Evolutionary conservation across 2,888 invertebrate genomes (phyloP).

Genomic region (Alcis repandata): DNA sequence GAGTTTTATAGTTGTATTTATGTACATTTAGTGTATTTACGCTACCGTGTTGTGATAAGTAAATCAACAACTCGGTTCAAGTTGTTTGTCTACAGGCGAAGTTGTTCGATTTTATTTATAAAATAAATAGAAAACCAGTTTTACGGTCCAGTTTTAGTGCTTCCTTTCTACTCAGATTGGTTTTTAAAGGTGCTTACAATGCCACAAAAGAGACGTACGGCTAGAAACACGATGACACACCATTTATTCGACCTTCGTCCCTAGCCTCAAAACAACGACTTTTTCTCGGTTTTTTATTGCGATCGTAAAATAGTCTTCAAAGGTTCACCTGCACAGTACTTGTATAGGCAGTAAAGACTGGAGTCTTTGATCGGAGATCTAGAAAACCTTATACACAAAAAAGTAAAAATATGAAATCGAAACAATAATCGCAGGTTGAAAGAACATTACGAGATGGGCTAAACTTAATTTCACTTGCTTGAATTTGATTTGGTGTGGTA

Average conservation of each 20-base stretch:
- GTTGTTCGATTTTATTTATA: background rate
- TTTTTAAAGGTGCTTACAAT: conserved; percentile 32
- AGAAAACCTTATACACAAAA: too few species aligned
- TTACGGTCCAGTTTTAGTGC: conserved; percentile 21
- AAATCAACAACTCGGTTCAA: background rate
- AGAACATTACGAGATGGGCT: too few species aligned
- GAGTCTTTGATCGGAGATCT: background rate
- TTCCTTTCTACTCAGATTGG: conserved; percentile 22
- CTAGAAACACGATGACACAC: conserved; percentile 41
- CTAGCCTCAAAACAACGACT: conserved; percentile 44
- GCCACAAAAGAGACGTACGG: conserved; percentile 23
- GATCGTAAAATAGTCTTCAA: conserved; percentile 44
- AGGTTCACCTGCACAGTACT: conserved; percentile 41
- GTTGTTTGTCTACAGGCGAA: background rate
- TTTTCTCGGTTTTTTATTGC: conserved; percentile 43
- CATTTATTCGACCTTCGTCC: conserved; percentile 45
- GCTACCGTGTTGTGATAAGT: background rate
- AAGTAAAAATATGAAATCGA: too few species aligned
- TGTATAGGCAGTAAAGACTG: conserved; percentile 6
- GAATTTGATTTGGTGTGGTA: too few species aligned
- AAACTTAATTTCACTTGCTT: too few species aligned
- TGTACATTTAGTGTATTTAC: too few species aligned
- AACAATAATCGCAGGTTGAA: too few species aligned
- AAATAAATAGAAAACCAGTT: conserved; percentile 20
- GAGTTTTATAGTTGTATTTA: too few species aligned